Evolutionary conservation across 2,888 invertebrate genomes (phyloP).

Genomic region (Cinara cedri): DNA sequence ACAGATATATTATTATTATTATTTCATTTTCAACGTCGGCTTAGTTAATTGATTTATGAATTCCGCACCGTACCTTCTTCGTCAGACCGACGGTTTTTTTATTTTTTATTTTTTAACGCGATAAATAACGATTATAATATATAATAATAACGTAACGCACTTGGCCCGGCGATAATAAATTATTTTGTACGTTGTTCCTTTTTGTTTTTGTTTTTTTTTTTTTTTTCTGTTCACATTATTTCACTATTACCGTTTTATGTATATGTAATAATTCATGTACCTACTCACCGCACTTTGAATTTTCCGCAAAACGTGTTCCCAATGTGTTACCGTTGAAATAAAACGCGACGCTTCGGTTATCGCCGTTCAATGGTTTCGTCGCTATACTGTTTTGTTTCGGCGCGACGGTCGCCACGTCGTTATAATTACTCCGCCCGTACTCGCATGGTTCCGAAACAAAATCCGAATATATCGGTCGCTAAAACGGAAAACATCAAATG

Average conservation of each 20-base stretch:
- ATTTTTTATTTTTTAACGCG: background rate
- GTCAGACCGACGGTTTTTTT: too few relatives aligned
- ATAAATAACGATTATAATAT: slow-evolving; percentile 48
- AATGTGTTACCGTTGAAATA: too few relatives aligned
- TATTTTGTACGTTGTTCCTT: slow-evolving; percentile 15
- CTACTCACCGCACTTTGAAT: background rate
- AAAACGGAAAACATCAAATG: too few relatives aligned
- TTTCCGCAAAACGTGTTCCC: slow-evolving; percentile 7
- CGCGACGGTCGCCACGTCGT: too few relatives aligned
- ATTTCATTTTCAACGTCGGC: background rate
- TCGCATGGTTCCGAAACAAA: too few relatives aligned
- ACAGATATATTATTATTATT: background rate
- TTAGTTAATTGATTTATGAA: slow-evolving; percentile 48
- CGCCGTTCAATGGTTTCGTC: too few relatives aligned
- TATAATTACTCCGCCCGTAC: too few relatives aligned
- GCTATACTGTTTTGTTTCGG: too few relatives aligned
- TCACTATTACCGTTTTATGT: too few relatives aligned
- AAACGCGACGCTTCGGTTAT: too few relatives aligned
- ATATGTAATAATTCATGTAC: slow-evolving; percentile 17
- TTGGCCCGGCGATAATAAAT: slow-evolving; percentile 22
- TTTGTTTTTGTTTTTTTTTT: background rate
- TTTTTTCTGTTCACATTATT: too few relatives aligned
- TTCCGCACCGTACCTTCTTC: background rate
- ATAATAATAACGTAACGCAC: slow-evolving; percentile 16
- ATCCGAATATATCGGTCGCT: too few relatives aligned